Conservation (phyloP, 1,140 invertebrate genomes). For the Drosophila asahinai region DNA sequence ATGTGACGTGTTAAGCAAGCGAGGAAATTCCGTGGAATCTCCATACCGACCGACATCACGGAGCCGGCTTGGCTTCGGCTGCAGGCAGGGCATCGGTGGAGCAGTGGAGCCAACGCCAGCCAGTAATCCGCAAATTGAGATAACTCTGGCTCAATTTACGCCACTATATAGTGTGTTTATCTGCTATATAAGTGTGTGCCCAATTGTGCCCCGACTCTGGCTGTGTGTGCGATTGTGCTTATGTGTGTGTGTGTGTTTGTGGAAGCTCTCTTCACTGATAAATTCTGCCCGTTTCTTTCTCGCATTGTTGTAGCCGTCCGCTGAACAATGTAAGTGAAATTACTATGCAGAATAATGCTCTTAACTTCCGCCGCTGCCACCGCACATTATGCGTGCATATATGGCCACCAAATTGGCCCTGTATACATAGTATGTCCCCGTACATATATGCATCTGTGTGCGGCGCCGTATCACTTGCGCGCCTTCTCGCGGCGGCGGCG, state of each 20-base stretch:
- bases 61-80: conserved; percentile 29
- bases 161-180: conserved; percentile 59
- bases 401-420: conserved; percentile 20
- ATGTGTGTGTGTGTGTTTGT: conserved; percentile 33
- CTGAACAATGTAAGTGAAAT: conserved; percentile 77
- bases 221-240: background rate
- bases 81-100: background rate
- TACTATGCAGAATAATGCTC: conserved; percentile 82
- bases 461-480: conserved; percentile 39
- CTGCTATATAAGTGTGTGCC: conserved; percentile 57
- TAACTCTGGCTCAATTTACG: conserved; percentile 79
- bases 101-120: conserved; percentile 9
- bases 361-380: conserved; percentile 68
- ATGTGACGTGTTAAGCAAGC: conserved; percentile 78
- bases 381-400: conserved; percentile 50
- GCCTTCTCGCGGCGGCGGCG: conserved; percentile 50
- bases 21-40: conserved; percentile 38
- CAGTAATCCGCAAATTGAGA: conserved; percentile 56
- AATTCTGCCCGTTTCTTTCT: conserved; percentile 58
- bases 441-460: conserved; percentile 4
- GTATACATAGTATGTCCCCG: conserved; percentile 3
- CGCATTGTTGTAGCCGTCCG: conserved; percentile 34
- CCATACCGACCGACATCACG: conserved; percentile 27
- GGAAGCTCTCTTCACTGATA: conserved; percentile 62
- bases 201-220: conserved; percentile 63